Evolutionary conservation across 1,140 invertebrate genomes (phyloP).

Genomic region (Drosophila seguyi): DNA sequence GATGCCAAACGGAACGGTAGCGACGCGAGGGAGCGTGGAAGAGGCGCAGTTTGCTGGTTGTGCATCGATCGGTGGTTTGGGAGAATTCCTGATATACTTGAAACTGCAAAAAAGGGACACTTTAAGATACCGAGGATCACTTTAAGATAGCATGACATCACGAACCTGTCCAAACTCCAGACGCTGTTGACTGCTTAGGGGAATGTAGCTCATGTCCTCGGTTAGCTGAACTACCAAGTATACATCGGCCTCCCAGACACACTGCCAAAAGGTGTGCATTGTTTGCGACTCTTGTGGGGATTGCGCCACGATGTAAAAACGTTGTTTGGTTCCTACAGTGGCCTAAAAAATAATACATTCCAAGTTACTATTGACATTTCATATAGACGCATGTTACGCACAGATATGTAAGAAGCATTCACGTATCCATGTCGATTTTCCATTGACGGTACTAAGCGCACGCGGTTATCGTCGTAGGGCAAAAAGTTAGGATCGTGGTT

Average conservation of each 20-base stretch:
- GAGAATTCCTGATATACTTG: constrained; percentile 89
- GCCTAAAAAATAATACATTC: constrained; percentile 85
- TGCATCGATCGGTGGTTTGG: constrained; percentile 87
- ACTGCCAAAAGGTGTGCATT: constrained; percentile 91
- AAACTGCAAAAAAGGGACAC: constrained; percentile 86
- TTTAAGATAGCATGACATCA: not conserved
- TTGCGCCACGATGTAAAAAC: constrained; percentile 94
- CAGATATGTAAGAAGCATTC: constrained; percentile 95
- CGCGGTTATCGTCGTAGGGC: constrained; percentile 95
- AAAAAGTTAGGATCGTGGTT: constrained; percentile 88
- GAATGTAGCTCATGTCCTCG: constrained; percentile 88
- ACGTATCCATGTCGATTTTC: constrained; percentile 94
- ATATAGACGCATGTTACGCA: constrained; percentile 61
- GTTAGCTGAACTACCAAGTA: constrained; percentile 92
- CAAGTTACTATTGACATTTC: not conserved
- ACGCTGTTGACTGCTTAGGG: constrained; percentile 86
- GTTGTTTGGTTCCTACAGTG: constrained; percentile 90
- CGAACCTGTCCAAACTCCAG: constrained; percentile 87
- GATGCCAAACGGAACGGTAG: constrained; percentile 91
- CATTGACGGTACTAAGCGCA: constrained; percentile 91
- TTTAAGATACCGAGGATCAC: not conserved
- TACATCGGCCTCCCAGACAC: constrained; percentile 94
- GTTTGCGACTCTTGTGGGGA: constrained; percentile 86
- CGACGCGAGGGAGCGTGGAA: constrained; percentile 86
- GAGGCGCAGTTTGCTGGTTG: constrained; percentile 87